Evolutionary conservation across 2,888 invertebrate species (phyloP), one percentile per base, ranked within the genome.

Genomic region (Anodontia alba): DNA sequence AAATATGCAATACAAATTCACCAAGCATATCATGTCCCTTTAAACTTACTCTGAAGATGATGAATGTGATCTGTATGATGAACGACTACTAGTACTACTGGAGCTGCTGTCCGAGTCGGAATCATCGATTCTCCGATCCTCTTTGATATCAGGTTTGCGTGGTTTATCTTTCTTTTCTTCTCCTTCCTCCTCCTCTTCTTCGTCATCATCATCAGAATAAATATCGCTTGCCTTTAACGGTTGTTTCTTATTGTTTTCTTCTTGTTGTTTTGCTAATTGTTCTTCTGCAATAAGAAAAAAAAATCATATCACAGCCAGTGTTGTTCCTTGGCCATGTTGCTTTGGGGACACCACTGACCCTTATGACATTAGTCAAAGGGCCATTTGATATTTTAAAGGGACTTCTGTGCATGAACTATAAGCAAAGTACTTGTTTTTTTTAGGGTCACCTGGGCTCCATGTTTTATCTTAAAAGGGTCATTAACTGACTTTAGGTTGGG

Each of bases 171-270:
- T 75, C 23, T 89, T 86, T n/a, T 91, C 90, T 49, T 89, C 90
- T 31, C 33, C 62, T 12, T 88, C 89, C 29, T 91, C 90, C 42
- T 91, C 92, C 26, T 91, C 91, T 42, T 92, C 92, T 57, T 92
- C 92, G 62, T 93, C 92, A 68, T 94, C 94, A 81, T 95, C 95
- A 75, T 95, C 94, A 38, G 99, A 99, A 94, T 99, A 99, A 78
- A 99, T 98, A 93, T 99, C 99, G 0, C 98, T 98, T 0, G 99
- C 98, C 93, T 98, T 98, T 43, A 98, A 95, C 92, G 98, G 98
- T 15, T 97, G 96, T 90, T 96, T 94, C 77, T 95, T 92, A 62
- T 96, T 96, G 93, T 92, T 90, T 36, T 93, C 89, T 76, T 89
- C 84, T 73, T 42, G n/a, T 43, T 69, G 23, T n/a, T 76, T 68